Evolutionary conservation across 2,797 vertebrate species (phyloP), one percentile per base, ranked within the genome.

Genomic region (Zalophus californianus): DNA sequence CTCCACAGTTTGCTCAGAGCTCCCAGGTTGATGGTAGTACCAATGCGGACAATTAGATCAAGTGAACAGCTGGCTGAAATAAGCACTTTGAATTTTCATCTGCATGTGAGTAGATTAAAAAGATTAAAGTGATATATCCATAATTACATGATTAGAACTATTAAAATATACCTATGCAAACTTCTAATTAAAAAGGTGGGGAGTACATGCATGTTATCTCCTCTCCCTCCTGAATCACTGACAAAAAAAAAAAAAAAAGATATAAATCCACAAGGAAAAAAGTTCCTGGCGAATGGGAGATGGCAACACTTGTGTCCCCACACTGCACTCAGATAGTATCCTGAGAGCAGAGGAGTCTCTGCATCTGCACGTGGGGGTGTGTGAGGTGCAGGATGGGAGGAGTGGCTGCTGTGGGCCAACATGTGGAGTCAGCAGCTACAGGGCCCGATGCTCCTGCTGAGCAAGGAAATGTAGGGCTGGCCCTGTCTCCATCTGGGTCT

Each of bases 1-100:
- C 48, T 0, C 90, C 50, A 96, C 97, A 93, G 75, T 14, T 3
- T 25, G 60, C 15, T 89, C 23, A 0, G 78, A 0, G 96, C 60
- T 98, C 97, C 98, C 97, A 97, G 98, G 98, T 97, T 97, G 97
- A 97, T 29, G 64, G 10, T 93, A 90, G 32, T 62, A 0, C 38
- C 58, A 90, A 96, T 91, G 60, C 50, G 77, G 96, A 97, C 98
- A 97, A 66, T 16, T 90, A 93, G 83, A 98, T 96, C 96, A 98
- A 95, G 95, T 85, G 86, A 97, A 92, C 78, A 50, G 96, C 68
- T 97, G 97, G 8, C 93, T 97, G 82, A 95, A 94, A 86, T 96
- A 84, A 95, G 72, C 90, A 80, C 62, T 87, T 48, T 32, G 44
- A 86, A 80, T 95, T 95, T 91, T 88, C 95, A 85, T 85, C 95